These are phyloP conservation scores for Setophaga coronata DNA, from an alignment of 2,113 vertebrate species.

Conservation along the genomic window DNA sequence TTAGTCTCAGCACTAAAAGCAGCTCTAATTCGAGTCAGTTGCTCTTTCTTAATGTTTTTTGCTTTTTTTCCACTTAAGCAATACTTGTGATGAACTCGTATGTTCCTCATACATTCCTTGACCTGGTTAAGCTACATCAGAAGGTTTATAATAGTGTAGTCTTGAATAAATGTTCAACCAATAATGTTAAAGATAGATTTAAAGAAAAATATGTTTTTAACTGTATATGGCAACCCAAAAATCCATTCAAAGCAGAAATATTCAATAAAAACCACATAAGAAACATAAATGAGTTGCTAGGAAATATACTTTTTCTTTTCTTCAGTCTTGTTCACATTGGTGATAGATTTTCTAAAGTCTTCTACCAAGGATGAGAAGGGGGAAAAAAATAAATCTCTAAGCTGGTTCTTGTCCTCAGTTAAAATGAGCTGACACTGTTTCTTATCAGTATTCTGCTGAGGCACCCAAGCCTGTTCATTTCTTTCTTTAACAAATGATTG, in stretches of 20 bases:
- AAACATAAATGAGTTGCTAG: not conserved
- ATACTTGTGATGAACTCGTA: not conserved
- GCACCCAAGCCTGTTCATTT: slow-evolving; percentile 17
- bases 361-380: not conserved
- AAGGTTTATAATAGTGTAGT: not conserved
- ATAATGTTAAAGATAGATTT: not conserved
- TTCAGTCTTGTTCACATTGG: not conserved
- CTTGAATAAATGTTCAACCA: not conserved
- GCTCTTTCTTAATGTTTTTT: not conserved
- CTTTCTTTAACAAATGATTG: slow-evolving; percentile 68
- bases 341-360: not conserved
- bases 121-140: not conserved
- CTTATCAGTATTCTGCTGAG: slow-evolving; percentile 63
- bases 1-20: not conserved
- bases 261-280: not conserved
- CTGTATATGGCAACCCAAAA: not conserved
- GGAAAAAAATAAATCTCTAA: not conserved
- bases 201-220: not conserved
- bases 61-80: not conserved
- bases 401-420: not conserved
- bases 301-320: not conserved
- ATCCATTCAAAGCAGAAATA: not conserved
- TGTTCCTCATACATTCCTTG: rapidly evolving
- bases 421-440: slow-evolving; percentile 19
- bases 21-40: not conserved